Conservation (phyloP, 2,888 invertebrate species). For the Agrilus mali region DNA sequence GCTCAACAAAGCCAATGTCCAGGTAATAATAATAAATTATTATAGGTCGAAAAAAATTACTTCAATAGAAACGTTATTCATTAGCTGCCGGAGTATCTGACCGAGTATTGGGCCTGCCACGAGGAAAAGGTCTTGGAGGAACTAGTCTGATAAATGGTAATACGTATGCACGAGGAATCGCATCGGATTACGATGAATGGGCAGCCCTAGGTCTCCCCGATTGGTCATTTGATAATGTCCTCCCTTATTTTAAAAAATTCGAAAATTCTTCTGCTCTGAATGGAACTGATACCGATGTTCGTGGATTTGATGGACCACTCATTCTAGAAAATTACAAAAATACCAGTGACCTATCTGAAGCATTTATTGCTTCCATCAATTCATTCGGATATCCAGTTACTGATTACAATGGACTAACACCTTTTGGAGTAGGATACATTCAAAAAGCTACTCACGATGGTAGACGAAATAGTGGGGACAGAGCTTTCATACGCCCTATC, state of each 20-base stretch:
- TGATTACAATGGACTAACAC: slow-evolving; percentile 47
- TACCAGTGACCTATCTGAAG: slow-evolving; percentile 38
- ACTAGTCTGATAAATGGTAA: slow-evolving; percentile 45
- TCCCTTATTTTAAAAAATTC: slow-evolving; percentile 50
- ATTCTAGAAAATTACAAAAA: slow-evolving; percentile 46
- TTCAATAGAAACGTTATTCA: too few species aligned
- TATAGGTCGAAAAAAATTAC: too few species aligned
- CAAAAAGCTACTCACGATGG: slow-evolving; percentile 50
- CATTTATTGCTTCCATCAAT: slow-evolving; percentile 41
- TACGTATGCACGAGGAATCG: slow-evolving; percentile 40
- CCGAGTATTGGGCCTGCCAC: slow-evolving; percentile 21
- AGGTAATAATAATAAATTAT: too few species aligned
- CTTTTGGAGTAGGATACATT: slow-evolving; percentile 47
- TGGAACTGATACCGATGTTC: slow-evolving; percentile 36
- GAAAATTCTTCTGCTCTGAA: slow-evolving; percentile 43
- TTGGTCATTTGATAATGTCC: slow-evolving; percentile 42
- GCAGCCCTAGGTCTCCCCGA: slow-evolving; percentile 40
- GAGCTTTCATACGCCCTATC: slow-evolving; percentile 54
- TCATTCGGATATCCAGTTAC: slow-evolving; percentile 44
- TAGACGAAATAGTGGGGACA: slow-evolving; percentile 45
- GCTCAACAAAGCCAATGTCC: too few species aligned
- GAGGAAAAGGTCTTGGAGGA: slow-evolving; percentile 46
- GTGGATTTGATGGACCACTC: slow-evolving; percentile 42
- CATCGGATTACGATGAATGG: slow-evolving; percentile 44
- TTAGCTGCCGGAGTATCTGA: too few species aligned